These are phyloP conservation scores for Cynaeus angustus DNA, from an alignment of 2,888 invertebrate genomes.

Conservation along the genomic window DNA sequence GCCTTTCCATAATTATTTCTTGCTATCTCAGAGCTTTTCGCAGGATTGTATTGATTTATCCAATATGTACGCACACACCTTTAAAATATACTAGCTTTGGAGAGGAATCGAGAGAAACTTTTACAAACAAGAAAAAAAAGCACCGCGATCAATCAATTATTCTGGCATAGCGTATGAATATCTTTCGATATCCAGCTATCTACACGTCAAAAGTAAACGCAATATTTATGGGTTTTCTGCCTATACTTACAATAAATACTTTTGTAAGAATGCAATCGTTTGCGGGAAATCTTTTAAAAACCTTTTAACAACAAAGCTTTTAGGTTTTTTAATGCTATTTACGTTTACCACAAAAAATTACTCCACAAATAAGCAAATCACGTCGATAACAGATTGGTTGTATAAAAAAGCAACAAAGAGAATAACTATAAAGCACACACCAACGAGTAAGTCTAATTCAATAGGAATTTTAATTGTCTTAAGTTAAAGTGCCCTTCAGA, in stretches of 20 bases:
- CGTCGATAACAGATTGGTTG: too few species aligned
- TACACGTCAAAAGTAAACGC: neutral
- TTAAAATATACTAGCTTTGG: neutral
- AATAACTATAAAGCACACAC: too few species aligned
- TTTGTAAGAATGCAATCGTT: neutral
- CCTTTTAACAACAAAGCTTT: too few species aligned
- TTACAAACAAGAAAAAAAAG: constrained; percentile 1
- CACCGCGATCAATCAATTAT: constrained; percentile 16
- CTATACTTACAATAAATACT: neutral
- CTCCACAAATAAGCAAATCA: too few species aligned
- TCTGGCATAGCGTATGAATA: constrained; percentile 8
- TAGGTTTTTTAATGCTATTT: too few species aligned
- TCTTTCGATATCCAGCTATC: neutral
- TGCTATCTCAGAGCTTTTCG: constrained; percentile 27
- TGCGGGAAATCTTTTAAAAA: too few species aligned
- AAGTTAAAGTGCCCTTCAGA: too few species aligned
- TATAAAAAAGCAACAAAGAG: too few species aligned
- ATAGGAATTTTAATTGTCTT: too few species aligned
- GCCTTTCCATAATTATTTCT: constrained; percentile 39
- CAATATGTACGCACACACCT: constrained; percentile 33
- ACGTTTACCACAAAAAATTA: too few species aligned
- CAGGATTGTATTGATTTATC: constrained; percentile 34
- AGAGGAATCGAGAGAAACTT: constrained; percentile 1
- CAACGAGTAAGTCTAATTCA: too few species aligned
- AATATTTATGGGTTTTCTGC: neutral